A percentile compares a stretch with the other conserved stretches of the same genome.
These are phyloP conservation scores for Rutilus rutilus DNA, from an alignment of 2,113 vertebrate genomes.

Conservation along the genomic window DNA sequence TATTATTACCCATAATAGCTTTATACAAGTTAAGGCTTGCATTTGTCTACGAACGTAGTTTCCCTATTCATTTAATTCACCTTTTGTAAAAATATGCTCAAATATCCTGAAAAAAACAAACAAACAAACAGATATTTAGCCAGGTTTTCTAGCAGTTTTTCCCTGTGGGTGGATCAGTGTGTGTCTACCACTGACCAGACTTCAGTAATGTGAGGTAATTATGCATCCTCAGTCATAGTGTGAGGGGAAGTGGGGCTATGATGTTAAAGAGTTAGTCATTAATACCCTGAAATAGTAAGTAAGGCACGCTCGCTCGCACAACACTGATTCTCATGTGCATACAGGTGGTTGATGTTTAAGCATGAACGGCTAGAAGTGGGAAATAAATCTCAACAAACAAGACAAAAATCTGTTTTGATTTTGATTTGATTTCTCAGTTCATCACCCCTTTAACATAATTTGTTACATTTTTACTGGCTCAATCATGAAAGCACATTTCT, in stretches of 20 bases:
- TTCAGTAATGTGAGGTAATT: conserved; percentile 65
- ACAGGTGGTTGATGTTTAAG: conserved; percentile 14
- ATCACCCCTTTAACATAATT: not conserved
- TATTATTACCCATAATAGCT: not conserved
- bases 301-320: conserved; percentile 60
- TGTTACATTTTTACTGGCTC: not conserved
- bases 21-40: not conserved
- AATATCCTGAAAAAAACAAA: not conserved
- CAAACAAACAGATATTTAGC: not conserved
- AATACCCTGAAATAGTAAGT: conserved; percentile 61
- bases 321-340: conserved; percentile 16
- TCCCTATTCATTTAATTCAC: not conserved
- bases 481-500: not conserved
- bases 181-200: conserved; percentile 21
- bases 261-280: conserved; percentile 75
- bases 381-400: conserved; percentile 13
- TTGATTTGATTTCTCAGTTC: too few relatives aligned
- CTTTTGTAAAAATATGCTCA: not conserved
- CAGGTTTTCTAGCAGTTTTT: not conserved
- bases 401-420: not conserved
- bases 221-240: conserved; percentile 78
- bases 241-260: conserved; percentile 63
- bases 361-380: not conserved
- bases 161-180: not conserved
- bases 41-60: not conserved